phyloP scores from a whole-genome alignment of 2,888 invertebrate species.

The Cryptocephalus moraei region DNA sequence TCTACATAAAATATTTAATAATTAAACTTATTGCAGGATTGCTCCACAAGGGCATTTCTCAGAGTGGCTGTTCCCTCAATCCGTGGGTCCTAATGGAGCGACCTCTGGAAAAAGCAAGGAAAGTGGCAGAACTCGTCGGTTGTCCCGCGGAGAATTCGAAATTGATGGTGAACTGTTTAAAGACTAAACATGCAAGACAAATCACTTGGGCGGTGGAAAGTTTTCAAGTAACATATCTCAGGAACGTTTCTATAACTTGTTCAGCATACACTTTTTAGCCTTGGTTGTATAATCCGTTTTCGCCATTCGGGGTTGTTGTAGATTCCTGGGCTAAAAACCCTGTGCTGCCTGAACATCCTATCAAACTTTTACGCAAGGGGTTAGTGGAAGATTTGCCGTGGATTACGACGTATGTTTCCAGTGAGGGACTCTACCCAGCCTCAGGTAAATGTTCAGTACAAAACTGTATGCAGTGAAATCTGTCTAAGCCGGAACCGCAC shows the following conservation, averaged over 20 bases:
- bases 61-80: slow-evolving; percentile 58
- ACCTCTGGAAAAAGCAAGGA: slow-evolving; percentile 49
- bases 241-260: not conserved
- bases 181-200: slow-evolving; percentile 44
- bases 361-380: slow-evolving; percentile 47
- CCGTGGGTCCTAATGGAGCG: slow-evolving; percentile 47
- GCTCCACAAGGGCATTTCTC: slow-evolving; percentile 55
- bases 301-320: slow-evolving; percentile 60
- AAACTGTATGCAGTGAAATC: too few species aligned
- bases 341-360: slow-evolving; percentile 56
- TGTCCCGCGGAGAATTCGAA: slow-evolving; percentile 46
- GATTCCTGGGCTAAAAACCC: slow-evolving; percentile 40
- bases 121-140: slow-evolving; percentile 51
- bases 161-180: slow-evolving; percentile 48
- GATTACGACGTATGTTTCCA: slow-evolving; percentile 40
- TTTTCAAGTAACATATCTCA: slow-evolving; percentile 33
- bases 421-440: slow-evolving; percentile 1
- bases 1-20: too few species aligned
- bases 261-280: slow-evolving; percentile 32
- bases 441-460: not conserved
- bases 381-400: slow-evolving; percentile 55
- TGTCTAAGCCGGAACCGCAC: too few species aligned
- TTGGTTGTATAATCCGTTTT: slow-evolving; percentile 56
- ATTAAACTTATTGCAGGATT: slow-evolving; percentile 16
- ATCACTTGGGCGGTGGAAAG: slow-evolving; percentile 35